Conservation (phyloP, 2,113 vertebrate species). For the Columbina picui region DNA sequence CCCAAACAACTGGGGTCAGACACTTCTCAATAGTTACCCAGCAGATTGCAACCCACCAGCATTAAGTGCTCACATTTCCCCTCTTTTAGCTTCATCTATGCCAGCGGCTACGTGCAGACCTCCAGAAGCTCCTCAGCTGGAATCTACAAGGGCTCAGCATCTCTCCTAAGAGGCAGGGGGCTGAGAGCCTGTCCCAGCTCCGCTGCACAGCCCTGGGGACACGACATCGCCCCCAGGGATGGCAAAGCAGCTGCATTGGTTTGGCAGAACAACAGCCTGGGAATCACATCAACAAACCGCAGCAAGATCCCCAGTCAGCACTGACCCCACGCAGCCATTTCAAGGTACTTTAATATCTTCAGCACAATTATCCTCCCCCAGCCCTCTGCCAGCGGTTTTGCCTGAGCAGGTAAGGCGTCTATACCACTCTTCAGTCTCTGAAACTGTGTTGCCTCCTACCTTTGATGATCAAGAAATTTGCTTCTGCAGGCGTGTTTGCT, state of each 20-base stretch:
- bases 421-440: not conserved
- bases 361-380: not conserved
- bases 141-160: not conserved
- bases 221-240: not conserved
- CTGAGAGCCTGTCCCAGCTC: not conserved
- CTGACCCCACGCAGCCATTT: not conserved
- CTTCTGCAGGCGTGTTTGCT: not conserved
- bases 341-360: not conserved
- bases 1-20: not conserved
- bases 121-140: not conserved
- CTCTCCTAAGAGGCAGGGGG: not conserved
- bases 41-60: not conserved
- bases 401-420: not conserved
- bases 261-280: not conserved
- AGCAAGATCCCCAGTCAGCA: not conserved
- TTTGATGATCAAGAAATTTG: not conserved
- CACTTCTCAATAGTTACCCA: not conserved
- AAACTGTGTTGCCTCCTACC: not conserved
- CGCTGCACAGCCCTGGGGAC: not conserved
- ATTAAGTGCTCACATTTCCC: rapidly evolving
- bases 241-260: not conserved
- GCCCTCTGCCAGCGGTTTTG: not conserved
- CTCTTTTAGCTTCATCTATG: not conserved
- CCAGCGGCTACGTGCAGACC: not conserved
- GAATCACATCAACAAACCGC: not conserved